A percentile compares a stretch with the other conserved stretches of the same genome.
Evolutionary conservation across 2,797 vertebrate species (phyloP).

Genomic region (Clarias platycephalus): DNA sequence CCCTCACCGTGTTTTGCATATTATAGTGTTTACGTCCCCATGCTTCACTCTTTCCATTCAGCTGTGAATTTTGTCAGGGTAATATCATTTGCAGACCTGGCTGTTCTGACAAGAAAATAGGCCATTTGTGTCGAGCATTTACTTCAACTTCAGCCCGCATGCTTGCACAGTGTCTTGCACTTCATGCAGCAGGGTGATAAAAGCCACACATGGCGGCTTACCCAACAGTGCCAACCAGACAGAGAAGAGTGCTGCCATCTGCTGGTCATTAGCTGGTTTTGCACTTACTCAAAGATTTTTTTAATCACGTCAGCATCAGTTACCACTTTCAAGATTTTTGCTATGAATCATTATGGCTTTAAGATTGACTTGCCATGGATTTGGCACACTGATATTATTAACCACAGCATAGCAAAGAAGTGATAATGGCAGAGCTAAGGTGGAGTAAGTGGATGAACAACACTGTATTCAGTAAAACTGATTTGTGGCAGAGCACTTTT

Average conservation of each 20-base stretch:
- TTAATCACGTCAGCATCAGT: constrained; percentile 66
- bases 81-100: not conserved
- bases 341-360: too few relatives aligned
- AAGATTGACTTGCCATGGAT: too few relatives aligned
- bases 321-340: constrained; percentile 62
- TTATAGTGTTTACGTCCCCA: constrained; percentile 58
- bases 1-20: constrained; percentile 25
- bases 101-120: constrained; percentile 8
- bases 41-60: constrained; percentile 43
- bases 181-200: constrained; percentile 18
- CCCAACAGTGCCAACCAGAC: constrained; percentile 43
- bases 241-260: constrained; percentile 63
- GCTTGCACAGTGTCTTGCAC: constrained; percentile 19
- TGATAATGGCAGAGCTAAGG: too few relatives aligned
- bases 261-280: constrained; percentile 62
- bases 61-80: constrained; percentile 4
- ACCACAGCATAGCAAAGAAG: too few relatives aligned
- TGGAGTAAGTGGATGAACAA: too few relatives aligned
- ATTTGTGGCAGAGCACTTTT: too few relatives aligned
- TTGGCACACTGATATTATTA: too few relatives aligned
- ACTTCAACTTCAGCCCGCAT: constrained; percentile 24
- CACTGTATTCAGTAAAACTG: too few relatives aligned
- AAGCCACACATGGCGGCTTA: constrained; percentile 38
- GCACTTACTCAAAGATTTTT: constrained; percentile 58
- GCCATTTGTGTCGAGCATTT: constrained; percentile 5